These are phyloP conservation scores for Heliconius melpomene DNA, from an alignment of 1,140 invertebrate genomes.

Conservation along the genomic window DNA sequence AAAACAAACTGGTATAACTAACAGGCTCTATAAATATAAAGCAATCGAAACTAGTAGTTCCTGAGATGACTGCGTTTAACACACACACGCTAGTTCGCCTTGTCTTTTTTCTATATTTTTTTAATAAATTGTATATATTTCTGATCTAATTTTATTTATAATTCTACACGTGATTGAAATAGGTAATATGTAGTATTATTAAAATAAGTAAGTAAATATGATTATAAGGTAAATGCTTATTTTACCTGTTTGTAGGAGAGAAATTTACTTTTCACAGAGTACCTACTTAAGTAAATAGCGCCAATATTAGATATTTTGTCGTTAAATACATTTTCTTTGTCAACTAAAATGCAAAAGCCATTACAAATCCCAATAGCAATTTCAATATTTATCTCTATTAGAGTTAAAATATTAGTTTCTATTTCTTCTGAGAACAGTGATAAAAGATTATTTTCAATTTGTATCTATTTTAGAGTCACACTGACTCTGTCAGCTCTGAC, in stretches of 20 bases:
- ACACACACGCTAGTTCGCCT: too few relatives aligned
- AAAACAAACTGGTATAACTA: too few relatives aligned
- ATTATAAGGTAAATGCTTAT: not conserved
- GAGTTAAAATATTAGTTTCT: not conserved
- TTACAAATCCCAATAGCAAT: not conserved
- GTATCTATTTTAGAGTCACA: too few relatives aligned
- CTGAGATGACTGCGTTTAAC: too few relatives aligned
- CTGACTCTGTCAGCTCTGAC: too few relatives aligned
- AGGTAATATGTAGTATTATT: not conserved
- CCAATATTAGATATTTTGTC: not conserved
- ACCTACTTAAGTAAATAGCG: not conserved
- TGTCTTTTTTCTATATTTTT: too few relatives aligned
- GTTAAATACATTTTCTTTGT: constrained; percentile 1
- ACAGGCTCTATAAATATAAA: too few relatives aligned
- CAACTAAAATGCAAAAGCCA: not conserved
- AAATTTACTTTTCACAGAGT: constrained; percentile 3
- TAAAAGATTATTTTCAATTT: too few relatives aligned
- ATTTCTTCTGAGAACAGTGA: not conserved
- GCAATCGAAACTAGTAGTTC: too few relatives aligned
- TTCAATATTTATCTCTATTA: not conserved
- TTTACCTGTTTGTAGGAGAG: not conserved
- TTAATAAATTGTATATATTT: too few relatives aligned
- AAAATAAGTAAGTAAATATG: not conserved
- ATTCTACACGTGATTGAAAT: not conserved
- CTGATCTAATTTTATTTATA: too few relatives aligned